Conservation (phyloP, 2,113 vertebrate genomes). For the Callipepla squamata region DNA sequence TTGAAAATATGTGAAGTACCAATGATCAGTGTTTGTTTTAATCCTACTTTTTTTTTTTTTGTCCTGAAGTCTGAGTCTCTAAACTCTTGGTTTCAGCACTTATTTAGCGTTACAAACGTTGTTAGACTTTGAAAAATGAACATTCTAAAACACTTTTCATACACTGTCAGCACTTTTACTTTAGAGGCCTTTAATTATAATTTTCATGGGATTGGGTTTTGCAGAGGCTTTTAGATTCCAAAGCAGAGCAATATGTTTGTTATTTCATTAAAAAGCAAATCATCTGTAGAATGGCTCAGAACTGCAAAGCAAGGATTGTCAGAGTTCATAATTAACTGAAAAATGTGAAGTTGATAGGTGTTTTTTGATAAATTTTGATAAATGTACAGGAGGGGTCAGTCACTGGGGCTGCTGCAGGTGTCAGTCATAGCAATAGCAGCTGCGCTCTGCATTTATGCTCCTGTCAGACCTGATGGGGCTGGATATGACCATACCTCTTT, state of each 20-base stretch:
- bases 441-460: rapidly evolving
- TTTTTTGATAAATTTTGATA: not conserved
- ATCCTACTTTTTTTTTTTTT: not conserved
- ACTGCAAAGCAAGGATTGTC: not conserved
- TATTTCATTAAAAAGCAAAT: not conserved
- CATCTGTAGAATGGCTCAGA: not conserved
- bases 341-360: not conserved
- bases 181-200: not conserved
- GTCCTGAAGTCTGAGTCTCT: not conserved
- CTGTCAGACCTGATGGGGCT: not conserved
- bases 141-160: not conserved
- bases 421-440: not conserved
- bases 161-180: not conserved
- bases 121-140: not conserved
- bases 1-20: not conserved
- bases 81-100: not conserved
- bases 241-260: not conserved
- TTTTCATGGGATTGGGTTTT: not conserved
- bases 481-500: not conserved
- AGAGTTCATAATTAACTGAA: not conserved
- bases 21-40: not conserved
- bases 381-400: not conserved
- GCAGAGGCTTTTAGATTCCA: not conserved
- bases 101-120: not conserved
- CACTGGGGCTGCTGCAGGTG: not conserved